phyloP scores from a whole-genome alignment of 1,140 invertebrate species.

The Fragariocoptes setiger region DNA sequence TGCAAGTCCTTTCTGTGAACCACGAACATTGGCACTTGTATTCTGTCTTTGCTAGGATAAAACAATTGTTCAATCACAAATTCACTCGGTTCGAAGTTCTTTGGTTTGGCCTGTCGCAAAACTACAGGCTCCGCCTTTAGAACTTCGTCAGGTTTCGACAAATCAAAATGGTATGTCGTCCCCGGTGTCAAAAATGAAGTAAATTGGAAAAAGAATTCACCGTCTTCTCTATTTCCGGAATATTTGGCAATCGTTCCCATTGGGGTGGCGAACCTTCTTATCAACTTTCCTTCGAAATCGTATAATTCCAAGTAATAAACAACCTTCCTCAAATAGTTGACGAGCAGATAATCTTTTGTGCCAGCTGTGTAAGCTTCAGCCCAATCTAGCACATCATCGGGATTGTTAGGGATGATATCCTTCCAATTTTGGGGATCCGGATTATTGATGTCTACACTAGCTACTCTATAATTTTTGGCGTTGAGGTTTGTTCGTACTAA shows the following conservation, averaged over 20 bases:
- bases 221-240: constrained; percentile 47
- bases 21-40: constrained; percentile 88
- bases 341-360: constrained; percentile 37
- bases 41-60: constrained; percentile 74
- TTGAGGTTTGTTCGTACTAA: constrained; percentile 76
- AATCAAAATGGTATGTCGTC: constrained; percentile 55
- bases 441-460: constrained; percentile 43
- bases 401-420: constrained; percentile 48
- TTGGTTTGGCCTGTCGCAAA: constrained; percentile 46
- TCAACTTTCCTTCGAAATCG: constrained; percentile 32
- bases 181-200: constrained; percentile 70
- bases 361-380: constrained; percentile 35
- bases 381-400: constrained; percentile 32
- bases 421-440: constrained; percentile 28
- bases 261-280: constrained; percentile 35
- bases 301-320: constrained; percentile 49
- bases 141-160: too few species aligned
- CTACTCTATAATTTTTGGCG: constrained; percentile 58
- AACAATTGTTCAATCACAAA: constrained; percentile 71
- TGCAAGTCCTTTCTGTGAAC: constrained; percentile 35
- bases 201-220: constrained; percentile 73
- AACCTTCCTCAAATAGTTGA: constrained; percentile 76
- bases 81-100: constrained; percentile 40
- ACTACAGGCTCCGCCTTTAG: constrained; percentile 22
- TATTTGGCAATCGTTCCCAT: constrained; percentile 44